Evolutionary conservation across 2,113 vertebrate species (phyloP), one percentile per base, ranked within the genome.

Genomic region (Megaptera novaeangliae): DNA sequence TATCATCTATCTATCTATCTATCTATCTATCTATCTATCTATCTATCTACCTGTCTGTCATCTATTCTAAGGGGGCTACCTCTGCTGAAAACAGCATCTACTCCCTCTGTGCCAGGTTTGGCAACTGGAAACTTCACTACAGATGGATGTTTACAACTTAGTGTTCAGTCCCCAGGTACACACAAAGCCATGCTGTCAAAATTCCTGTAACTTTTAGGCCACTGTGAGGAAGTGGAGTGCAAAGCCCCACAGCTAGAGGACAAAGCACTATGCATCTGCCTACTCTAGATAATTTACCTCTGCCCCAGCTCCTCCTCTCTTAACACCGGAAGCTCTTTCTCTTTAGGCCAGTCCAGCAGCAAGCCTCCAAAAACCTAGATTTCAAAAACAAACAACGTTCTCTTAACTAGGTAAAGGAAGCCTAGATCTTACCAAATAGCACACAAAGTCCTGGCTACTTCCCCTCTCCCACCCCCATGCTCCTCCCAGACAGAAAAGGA

Each of bases 331-430:
- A 36, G 12, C 20, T 41, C 14, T 36, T 23, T 2, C 63, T 34
- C 34, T 72, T 36, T 88, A 68, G n/a, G 81, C 23, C 69, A 87
- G 29, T 27, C 23, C 12, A 74, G 23, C 17, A 44, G 36, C 52
- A 88, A 55, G 31, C 83, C 27, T 87, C 41, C 27, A 75, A 71
- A 63, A 78, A 25, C 18, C 46, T 36, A 72, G 41, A 91, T 77
- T 92, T 94, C 41, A 75, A 69, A 94, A 82, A 20, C 36, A 78
- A 9, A n/a, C 27, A 69, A 2, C 6, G 20, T 78, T 81, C 41
- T 97, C 36, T 94, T 93, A 57, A 78, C 6, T 49, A 66, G 46
- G 20, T 39, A 49, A 85, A 91, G 55, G 64, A 77, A 77, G 41
- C 29, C 80, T 66, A 64, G 49, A 81, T 8, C 7, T 46, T 36